Conservation (phyloP, 1,140 invertebrate species). For the Metaphire vulgaris region DNA sequence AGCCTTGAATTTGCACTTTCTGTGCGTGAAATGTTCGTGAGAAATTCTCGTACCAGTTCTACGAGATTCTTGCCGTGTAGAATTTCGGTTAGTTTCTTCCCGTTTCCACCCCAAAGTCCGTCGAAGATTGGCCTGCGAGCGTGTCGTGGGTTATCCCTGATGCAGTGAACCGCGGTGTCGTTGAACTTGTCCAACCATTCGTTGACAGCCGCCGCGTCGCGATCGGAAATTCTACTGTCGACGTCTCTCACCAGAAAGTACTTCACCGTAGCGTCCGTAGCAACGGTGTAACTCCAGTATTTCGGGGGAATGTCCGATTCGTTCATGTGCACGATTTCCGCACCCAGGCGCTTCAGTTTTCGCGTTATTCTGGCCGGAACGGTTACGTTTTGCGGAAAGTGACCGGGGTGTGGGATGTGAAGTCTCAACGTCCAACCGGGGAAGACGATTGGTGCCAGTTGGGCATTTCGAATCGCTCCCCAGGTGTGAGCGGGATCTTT, state of each 20-base stretch:
- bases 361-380: constrained; percentile 3
- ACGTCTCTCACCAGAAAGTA: constrained; percentile 41
- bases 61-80: background rate
- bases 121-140: background rate
- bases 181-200: constrained; percentile 34
- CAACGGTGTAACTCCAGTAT: constrained; percentile 39
- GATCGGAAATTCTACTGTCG: constrained; percentile 33
- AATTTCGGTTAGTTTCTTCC: background rate
- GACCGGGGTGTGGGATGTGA: constrained; percentile 12
- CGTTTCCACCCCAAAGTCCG: constrained; percentile 11
- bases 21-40: background rate
- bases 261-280: constrained; percentile 41
- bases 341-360: background rate
- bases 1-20: background rate
- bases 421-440: constrained; percentile 26
- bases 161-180: constrained; percentile 33
- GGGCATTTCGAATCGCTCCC: constrained; percentile 27
- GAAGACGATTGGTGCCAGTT: constrained; percentile 20
- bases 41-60: background rate
- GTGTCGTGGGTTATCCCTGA: constrained; percentile 39
- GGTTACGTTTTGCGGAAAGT: background rate
- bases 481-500: constrained; percentile 14
- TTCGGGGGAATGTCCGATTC: background rate
- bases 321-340: constrained; percentile 1
- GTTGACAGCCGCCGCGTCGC: constrained; percentile 40